Evolutionary conservation across 2,113 vertebrate species (phyloP).

Genomic region (Chionomys nivalis): DNA sequence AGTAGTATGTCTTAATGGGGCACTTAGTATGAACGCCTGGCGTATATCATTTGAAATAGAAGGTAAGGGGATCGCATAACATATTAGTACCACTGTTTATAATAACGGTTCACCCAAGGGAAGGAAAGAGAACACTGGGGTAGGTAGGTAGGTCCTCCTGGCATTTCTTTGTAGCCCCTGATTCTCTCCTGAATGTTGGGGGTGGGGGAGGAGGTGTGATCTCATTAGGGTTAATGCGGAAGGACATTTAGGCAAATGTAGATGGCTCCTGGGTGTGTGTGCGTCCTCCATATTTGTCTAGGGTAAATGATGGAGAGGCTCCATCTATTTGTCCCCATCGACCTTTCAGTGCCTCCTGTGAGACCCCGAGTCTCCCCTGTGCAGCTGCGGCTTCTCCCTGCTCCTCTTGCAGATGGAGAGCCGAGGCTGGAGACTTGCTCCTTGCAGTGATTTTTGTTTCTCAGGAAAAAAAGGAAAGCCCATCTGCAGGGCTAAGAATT

Average conservation of each 20-base stretch:
- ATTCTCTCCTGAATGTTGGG: background rate
- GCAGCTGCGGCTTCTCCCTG: background rate
- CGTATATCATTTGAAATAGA: conserved; percentile 7
- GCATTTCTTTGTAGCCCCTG: background rate
- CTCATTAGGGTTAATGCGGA: background rate
- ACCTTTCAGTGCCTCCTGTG: no score
- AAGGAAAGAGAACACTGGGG: background rate
- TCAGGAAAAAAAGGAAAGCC: background rate
- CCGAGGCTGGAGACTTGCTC: background rate
- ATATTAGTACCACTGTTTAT: background rate
- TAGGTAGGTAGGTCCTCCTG: background rate
- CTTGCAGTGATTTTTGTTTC: conserved; percentile 16
- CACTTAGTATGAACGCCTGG: background rate
- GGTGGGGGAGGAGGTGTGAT: background rate
- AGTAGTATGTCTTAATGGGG: background rate
- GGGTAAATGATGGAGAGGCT: no score
- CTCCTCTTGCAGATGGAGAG: background rate
- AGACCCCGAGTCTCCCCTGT: accelerated
- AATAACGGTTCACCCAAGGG: background rate
- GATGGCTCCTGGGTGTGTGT: background rate
- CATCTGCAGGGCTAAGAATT: background rate
- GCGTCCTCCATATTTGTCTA: background rate
- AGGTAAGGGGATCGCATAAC: background rate
- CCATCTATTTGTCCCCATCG: background rate
- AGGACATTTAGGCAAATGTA: background rate